Conservation (phyloP, 2,797 vertebrate species). For the Bovichtus variegatus region DNA sequence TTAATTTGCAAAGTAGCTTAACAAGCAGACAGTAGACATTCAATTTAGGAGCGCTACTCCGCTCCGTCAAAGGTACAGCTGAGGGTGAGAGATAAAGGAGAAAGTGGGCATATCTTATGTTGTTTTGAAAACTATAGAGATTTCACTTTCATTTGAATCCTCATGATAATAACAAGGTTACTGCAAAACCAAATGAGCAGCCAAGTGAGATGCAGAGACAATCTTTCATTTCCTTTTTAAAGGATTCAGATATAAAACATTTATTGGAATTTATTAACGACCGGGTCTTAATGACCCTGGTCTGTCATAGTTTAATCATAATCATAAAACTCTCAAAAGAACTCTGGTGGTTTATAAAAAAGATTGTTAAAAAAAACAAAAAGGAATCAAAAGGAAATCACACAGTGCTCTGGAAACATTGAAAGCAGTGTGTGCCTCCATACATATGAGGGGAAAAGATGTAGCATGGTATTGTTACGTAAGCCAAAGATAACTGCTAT, state of each 20-base stretch:
- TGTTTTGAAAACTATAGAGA: constrained; percentile 19
- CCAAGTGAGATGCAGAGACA: constrained; percentile 9
- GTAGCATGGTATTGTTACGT: constrained; percentile 5
- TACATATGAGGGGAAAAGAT: constrained; percentile 13
- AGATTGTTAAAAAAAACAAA: neutral
- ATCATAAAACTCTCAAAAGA: neutral
- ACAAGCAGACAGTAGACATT: constrained; percentile 31
- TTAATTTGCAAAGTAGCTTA: constrained; percentile 38
- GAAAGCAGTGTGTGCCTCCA: neutral
- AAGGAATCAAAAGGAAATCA: constrained; percentile 10
- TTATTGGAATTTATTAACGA: constrained; percentile 35
- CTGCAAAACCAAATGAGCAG: constrained; percentile 25
- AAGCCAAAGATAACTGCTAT: constrained; percentile 13
- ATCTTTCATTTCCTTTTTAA: constrained; percentile 37
- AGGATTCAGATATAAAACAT: constrained; percentile 19
- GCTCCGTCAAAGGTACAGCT: constrained; percentile 28
- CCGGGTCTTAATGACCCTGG: neutral
- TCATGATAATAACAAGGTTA: constrained; percentile 11
- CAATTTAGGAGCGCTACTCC: constrained; percentile 24
- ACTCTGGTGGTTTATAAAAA: constrained; percentile 23
- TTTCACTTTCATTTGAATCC: constrained; percentile 28
- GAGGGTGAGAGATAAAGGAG: constrained; percentile 23
- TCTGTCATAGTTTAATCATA: constrained; percentile 11
- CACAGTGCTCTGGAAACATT: constrained; percentile 7
- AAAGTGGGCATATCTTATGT: constrained; percentile 1